These are phyloP conservation scores for Ochlodes sylvanus DNA, from an alignment of 2,888 invertebrate species.

Conservation along the genomic window DNA sequence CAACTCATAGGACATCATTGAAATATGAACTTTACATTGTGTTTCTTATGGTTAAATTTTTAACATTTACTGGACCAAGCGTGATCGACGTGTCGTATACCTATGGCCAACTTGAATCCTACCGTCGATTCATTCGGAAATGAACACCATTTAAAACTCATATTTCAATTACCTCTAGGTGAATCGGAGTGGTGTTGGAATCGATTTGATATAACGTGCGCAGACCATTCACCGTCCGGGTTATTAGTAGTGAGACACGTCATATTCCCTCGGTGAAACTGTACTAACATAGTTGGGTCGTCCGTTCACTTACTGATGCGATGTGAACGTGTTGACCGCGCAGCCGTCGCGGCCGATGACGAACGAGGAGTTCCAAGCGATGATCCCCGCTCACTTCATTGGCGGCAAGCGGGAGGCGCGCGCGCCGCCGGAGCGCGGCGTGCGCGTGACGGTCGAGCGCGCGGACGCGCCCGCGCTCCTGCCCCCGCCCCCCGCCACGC, in stretches of 20 bases:
- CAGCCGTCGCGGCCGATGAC: constrained; percentile 93
- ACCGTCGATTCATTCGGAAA: no score
- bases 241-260: not conserved
- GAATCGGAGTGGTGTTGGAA: no score
- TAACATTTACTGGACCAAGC: no score
- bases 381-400: constrained; percentile 96
- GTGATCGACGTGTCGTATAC: no score
- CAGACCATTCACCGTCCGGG: no score
- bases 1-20: no score
- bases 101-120: no score
- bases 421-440: constrained; percentile 69
- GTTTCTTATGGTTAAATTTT: no score
- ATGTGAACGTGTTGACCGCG: constrained; percentile 83
- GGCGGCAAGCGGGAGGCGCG: constrained; percentile 66
- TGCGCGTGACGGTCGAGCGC: constrained; percentile 92
- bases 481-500: constrained; percentile 92
- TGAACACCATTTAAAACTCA: no score
- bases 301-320: constrained; percentile 53
- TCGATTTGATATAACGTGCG: no score
- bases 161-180: no score
- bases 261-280: not conserved
- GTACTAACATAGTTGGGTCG: not conserved
- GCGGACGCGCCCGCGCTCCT: constrained; percentile 87
- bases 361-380: constrained; percentile 97
- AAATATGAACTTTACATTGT: no score